Evolutionary conservation across 2,797 vertebrate genomes (phyloP).

Genomic region (Sarcophilus harrisii): DNA sequence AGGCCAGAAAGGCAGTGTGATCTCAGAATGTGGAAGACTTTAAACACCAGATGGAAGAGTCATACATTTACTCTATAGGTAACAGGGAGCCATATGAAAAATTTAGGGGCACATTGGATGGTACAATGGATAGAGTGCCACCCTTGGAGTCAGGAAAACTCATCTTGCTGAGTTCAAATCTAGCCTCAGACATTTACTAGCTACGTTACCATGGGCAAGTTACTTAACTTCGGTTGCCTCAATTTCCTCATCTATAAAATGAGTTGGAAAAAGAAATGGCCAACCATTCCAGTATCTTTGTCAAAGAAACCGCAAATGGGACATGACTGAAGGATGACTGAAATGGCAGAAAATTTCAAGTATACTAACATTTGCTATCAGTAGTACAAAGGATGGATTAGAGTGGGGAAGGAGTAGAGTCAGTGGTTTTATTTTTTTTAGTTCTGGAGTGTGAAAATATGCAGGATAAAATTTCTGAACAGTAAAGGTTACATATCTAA

Average conservation of each 20-base stretch:
- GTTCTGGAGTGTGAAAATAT: neutral
- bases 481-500: neutral
- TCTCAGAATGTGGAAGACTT: neutral
- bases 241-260: slow-evolving; percentile 27
- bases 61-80: neutral
- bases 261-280: neutral
- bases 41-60: neutral
- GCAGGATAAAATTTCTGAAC: neutral
- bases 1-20: neutral
- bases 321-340: neutral
- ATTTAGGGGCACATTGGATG: neutral
- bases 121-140: neutral
- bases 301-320: neutral
- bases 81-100: neutral
- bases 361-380: neutral
- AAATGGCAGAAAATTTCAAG: neutral
- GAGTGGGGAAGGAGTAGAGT: neutral
- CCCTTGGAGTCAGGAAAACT: neutral
- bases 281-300: neutral
- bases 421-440: neutral
- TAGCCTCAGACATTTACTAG: neutral
- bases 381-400: neutral
- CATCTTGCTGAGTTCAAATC: neutral
- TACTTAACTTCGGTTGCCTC: slow-evolving; percentile 7
- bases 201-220: slow-evolving; percentile 1